These are phyloP conservation scores for Reticulitermes lucifugus DNA, from an alignment of 2,888 invertebrate species.

Conservation along the genomic window DNA sequence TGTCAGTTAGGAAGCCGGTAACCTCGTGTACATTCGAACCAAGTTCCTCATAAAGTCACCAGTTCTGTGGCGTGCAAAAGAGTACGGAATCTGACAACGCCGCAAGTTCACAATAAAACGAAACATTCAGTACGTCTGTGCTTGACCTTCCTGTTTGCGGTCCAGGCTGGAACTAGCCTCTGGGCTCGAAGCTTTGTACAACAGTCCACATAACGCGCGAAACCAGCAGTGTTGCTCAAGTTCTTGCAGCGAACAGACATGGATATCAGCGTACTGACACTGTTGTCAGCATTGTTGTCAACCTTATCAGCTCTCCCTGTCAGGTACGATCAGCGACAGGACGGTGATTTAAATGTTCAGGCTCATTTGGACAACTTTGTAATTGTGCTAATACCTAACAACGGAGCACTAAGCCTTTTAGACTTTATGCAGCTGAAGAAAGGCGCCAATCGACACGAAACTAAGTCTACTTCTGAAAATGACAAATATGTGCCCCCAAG, in stretches of 20 bases:
- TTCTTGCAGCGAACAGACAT: background rate
- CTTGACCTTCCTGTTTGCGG: conserved; percentile 8
- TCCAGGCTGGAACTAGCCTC: background rate
- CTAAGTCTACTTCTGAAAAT: background rate
- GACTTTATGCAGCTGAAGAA: conserved; percentile 59
- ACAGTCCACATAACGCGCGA: background rate
- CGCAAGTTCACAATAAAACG: conserved; percentile 3
- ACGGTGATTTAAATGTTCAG: conserved; percentile 79
- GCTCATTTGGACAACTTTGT: conserved; percentile 82
- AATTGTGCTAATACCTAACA: conserved; percentile 74
- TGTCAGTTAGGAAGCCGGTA: no score
- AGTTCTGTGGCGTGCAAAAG: background rate
- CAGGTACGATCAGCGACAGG: conserved; percentile 78
- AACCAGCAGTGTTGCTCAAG: background rate
- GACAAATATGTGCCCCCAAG: background rate
- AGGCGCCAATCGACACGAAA: conserved; percentile 54
- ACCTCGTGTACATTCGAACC: no score
- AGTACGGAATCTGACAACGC: background rate
- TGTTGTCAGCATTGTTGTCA: conserved; percentile 1
- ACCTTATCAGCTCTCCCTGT: conserved; percentile 57
- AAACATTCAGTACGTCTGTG: background rate
- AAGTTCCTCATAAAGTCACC: no score
- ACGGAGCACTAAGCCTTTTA: conserved; percentile 60
- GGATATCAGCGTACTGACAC: background rate
- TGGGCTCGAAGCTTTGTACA: background rate